Conservation (phyloP, 2,113 vertebrate genomes). For the Sinosuthora webbiana region DNA sequence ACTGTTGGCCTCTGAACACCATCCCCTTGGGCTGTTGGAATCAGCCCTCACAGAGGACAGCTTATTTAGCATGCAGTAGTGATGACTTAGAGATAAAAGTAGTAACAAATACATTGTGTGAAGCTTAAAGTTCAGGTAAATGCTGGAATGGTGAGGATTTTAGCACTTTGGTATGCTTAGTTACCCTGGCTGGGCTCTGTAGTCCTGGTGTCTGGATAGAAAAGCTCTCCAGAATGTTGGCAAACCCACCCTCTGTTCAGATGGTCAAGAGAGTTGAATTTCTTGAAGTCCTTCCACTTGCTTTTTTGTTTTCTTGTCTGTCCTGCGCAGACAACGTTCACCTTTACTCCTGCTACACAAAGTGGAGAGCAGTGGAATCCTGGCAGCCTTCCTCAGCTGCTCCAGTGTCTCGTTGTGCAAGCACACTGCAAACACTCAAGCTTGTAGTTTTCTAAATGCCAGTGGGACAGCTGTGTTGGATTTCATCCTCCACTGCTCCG, state of each 20-base stretch:
- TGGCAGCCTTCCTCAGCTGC: neutral
- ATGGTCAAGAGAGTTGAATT: neutral
- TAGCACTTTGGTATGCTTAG: rapidly evolving
- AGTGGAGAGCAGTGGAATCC: neutral
- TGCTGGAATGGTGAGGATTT: neutral
- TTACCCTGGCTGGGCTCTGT: neutral
- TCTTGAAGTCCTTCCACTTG: neutral
- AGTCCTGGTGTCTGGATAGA: neutral
- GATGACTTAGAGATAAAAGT: neutral
- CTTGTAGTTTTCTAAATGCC: neutral
- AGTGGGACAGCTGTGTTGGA: neutral
- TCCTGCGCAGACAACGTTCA: neutral
- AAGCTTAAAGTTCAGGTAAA: neutral
- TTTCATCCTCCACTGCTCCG: neutral
- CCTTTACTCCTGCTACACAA: neutral
- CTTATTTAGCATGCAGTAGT: neutral
- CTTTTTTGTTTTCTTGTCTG: neutral
- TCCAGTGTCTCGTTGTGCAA: neutral
- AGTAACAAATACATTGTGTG: rapidly evolving
- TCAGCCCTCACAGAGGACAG: neutral
- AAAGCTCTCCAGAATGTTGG: neutral
- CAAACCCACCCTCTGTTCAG: neutral
- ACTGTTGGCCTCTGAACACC: neutral
- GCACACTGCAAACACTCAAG: neutral
- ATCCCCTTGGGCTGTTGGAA: neutral